Base-by-base conservation (phyloP, 2,113 vertebrate species). In the Nerophis lumbriciformis region DNA sequence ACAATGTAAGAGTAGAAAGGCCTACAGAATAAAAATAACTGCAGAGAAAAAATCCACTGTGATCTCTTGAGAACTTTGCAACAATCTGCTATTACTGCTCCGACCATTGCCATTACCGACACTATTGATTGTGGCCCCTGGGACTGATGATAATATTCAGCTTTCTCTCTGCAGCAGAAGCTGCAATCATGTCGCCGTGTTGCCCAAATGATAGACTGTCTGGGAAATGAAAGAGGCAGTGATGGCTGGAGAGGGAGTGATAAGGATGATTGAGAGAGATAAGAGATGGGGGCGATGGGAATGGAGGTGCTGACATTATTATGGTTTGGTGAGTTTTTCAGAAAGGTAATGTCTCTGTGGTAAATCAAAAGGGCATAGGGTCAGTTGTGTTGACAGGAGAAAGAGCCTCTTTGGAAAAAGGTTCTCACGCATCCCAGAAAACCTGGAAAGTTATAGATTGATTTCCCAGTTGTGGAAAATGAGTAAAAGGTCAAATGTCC, bases 91-190 rank as follows among this genome's bases (percentile, higher is more conserved):
- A 68, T 71, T 82, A n/a, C 75, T 73, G 68, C 73, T 73, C 72
- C 70, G 48, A 59, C 85, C 81, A 76, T 53, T 19, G 70, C 75
- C 79, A 77, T 85, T 80, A 84, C 85, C 86, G 88, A 85, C 85
- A 85, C 85, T 83, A 87, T 84, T 71, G 87, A 93, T 94, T 92
- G 91, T 81, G 66, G 68, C 80, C 83, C 28, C 84, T 85, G 83
- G 80, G 85, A 89, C 91, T 92, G 92, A 94, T 94, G 88, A 92
- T 89, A 85, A 85, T 87, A 87, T 91, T 90, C 87, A 71, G 77
- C 81, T 85, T 83, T 69, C 71, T 82, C 87, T 86, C 77, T 77
- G 67, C 86, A 85, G 88, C 86, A 82, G 87, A 86, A 80, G 79
- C 78, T 84, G 83, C 88, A 92, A 90, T 92, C 90, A 87, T 72